Base-by-base conservation (phyloP, 2,113 vertebrate species). In the Microcebus murinus region DNA sequence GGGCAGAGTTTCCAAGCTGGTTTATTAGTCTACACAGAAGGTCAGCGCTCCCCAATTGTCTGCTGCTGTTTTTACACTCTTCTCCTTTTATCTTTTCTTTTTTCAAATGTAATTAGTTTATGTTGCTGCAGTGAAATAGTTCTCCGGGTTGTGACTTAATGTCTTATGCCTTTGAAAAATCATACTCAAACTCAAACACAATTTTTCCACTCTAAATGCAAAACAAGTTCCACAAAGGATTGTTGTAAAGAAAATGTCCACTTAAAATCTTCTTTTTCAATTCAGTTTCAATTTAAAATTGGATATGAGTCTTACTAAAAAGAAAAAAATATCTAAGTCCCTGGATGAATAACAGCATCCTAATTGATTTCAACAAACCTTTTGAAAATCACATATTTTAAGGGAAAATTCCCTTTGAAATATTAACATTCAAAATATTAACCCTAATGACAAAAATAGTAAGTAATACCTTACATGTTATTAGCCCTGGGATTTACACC, bases 331-430 rank as follows among this genome's bases (percentile, higher is more conserved):
- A 29, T 25, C 9, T 21, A 87, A 39, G 36, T 36, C 36, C 23
- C 59, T 52, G 20, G 23, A 76, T 68, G 39, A 76, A 92, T 39
- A 87, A n/a, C 42, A 45, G 11, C 34, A 42, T 83, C 27, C 45
- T 17, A 20, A 82, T 79, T 25, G 71, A 79, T 25, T 79, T 61
- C 68, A 70, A 93, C 3, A 83, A 84, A 63, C 52, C 55, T 52
- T 93, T 29, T 68, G 57, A 85, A 85, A 92, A 45, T 21, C 5
- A 9, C 1, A 0, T 27, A 70, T n/a, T 52, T 55, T 88, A 59
- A 67, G 31, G 59, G 67, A 91, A 87, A 82, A n/a, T 65, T 25
- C 27, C 27, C 50, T 61, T 84, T 93, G 57, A 77, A 87, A 96
- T 61, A 42, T 18, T 50, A 88, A 59, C 29, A 77, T 88, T 83